Base-by-base conservation (phyloP, 2,888 invertebrate species). In the Limulus polyphemus region DNA sequence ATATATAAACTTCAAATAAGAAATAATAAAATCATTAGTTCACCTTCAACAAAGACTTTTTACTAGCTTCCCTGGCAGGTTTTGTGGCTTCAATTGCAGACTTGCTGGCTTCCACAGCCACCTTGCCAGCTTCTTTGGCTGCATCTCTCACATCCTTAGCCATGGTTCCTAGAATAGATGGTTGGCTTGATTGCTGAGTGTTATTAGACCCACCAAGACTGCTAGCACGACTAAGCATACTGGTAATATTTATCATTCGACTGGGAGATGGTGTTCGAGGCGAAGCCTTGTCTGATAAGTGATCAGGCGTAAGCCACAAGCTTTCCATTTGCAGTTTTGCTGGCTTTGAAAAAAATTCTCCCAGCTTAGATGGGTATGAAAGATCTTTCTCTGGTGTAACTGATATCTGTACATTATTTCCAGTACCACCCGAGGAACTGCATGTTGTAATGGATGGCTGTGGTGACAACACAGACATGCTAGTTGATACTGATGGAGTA, bases 101-200 rank as follows among this genome's bases (percentile, higher is more conserved):
- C 73, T 90, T 90, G 0, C 89, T 86, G 0, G 87, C 92, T 74
- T 90, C 91, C 60, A 87, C 87, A 65, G 88, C 84, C 62, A 86
- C 86, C 74, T 88, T 87, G 0, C 85, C 90, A 2, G 87, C 90
- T 74, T 92, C 92, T 69, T 86, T 89, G 0, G 90, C 87, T 0
- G 90, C 90, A 73, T 88, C 89, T 69, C 86, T 89, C 0, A 90
- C 87, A 0, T 90, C 90, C 73, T 88, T 90, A 1, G 91, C 86
- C 73, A 92, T 86, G 72, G 90, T 89, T 75, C 92, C 92, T 70
- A 93, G 83, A 2, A 92, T 77, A 0, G 91, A 92, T 0, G 87
- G 83, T 72, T 90, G 90, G 0, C 89, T 89, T 2, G 86, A 84
- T 75, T 90, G 89, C 3, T 90, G 80, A 9, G 69, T 63, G 10